These are phyloP conservation scores for Bos indicus DNA, from an alignment of 2,113 vertebrate genomes.

Conservation along the genomic window DNA sequence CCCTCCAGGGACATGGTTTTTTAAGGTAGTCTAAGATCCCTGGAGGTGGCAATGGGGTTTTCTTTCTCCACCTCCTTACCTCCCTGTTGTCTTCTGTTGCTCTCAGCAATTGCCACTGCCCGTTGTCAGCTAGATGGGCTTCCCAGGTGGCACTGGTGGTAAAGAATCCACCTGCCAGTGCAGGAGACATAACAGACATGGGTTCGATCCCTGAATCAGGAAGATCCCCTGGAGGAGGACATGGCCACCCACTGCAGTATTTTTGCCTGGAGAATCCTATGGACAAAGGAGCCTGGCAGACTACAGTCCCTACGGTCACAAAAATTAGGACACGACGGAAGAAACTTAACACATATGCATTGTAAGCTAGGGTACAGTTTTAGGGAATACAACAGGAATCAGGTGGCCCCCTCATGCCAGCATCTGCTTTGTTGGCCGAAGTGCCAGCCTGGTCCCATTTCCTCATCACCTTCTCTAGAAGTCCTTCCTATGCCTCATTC, in stretches of 20 bases:
- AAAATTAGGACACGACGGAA: accelerated
- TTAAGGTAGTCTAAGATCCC: background rate
- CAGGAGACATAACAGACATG: background rate
- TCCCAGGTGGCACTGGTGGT: background rate
- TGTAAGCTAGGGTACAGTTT: background rate
- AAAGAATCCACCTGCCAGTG: background rate
- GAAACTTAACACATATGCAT: background rate
- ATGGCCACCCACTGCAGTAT: background rate
- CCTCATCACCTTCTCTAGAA: background rate
- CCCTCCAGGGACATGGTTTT: background rate
- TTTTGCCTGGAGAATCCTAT: background rate
- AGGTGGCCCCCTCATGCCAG: background rate
- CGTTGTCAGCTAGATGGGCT: background rate
- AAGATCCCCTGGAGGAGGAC: background rate
- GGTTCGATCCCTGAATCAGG: background rate
- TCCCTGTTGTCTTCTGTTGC: background rate
- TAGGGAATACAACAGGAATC: background rate
- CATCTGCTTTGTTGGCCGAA: background rate
- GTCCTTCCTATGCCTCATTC: background rate
- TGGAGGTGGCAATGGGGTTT: background rate
- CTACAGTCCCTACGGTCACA: background rate
- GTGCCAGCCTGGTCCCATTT: background rate
- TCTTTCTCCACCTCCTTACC: background rate
- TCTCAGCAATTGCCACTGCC: background rate
- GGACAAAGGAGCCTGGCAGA: background rate